Conservation (phyloP, 2,888 invertebrate genomes). For the Allacma fusca region DNA sequence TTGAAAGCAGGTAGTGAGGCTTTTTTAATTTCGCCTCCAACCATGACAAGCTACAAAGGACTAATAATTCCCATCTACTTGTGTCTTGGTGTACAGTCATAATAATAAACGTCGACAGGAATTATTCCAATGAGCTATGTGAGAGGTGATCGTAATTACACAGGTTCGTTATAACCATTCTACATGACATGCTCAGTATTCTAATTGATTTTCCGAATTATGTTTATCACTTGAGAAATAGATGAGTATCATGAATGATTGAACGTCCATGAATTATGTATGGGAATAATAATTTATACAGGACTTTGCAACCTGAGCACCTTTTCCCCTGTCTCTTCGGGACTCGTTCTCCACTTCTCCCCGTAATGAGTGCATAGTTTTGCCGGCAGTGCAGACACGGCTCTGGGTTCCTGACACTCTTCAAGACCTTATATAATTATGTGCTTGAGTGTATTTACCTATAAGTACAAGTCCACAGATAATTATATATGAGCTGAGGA, state of each 20-base stretch:
- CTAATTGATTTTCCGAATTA: slow-evolving; percentile 20
- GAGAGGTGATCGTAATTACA: slow-evolving; percentile 11
- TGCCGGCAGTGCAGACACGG: too few species aligned
- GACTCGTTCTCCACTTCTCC: too few species aligned
- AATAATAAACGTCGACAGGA: background rate
- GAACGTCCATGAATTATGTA: slow-evolving; percentile 27
- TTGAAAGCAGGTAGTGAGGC: too few species aligned
- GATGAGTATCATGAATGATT: slow-evolving; percentile 14
- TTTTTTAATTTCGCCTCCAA: slow-evolving; percentile 2
- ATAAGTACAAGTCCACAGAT: too few species aligned
- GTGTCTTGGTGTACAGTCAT: background rate
- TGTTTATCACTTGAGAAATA: slow-evolving; percentile 4
- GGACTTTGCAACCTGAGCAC: background rate
- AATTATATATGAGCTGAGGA: too few species aligned
- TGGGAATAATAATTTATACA: slow-evolving; percentile 11
- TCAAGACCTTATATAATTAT: too few species aligned
- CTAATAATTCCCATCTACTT: background rate
- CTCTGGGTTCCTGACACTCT: too few species aligned
- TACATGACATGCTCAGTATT: slow-evolving; percentile 7
- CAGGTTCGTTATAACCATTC: slow-evolving; percentile 5
- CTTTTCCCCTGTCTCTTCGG: too few species aligned
- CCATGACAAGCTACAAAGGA: background rate
- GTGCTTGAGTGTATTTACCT: too few species aligned
- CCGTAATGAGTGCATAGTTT: too few species aligned
- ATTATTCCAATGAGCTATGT: slow-evolving; percentile 8